Conservation (phyloP, 2,113 vertebrate genomes). For the Tragelaphus buxtoni region DNA sequence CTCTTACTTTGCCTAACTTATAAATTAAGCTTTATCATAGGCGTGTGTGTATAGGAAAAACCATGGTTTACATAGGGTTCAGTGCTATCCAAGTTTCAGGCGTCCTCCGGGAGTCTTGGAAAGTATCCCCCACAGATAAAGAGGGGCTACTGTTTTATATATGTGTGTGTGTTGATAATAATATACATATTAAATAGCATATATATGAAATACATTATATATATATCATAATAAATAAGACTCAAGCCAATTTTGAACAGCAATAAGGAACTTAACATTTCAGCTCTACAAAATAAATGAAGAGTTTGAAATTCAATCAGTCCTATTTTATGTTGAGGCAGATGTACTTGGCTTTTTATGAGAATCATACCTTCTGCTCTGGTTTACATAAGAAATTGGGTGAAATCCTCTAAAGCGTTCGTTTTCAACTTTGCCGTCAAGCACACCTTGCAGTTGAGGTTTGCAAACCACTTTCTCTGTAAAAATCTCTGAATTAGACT, state of each 20-base stretch:
- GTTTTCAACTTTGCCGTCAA: conserved; percentile 10
- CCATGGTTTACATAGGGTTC: neutral
- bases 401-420: conserved; percentile 1
- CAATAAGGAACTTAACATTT: too few species aligned
- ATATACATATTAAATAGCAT: too few species aligned
- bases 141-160: neutral
- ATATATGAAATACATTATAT: too few species aligned
- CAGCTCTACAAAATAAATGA: too few species aligned
- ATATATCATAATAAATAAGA: too few species aligned
- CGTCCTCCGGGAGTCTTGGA: neutral
- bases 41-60: neutral
- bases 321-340: conserved; percentile 63
- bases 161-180: neutral
- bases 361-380: conserved; percentile 58
- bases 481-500: conserved; percentile 18
- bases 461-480: conserved; percentile 28
- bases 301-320: conserved; percentile 48
- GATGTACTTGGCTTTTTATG: conserved; percentile 59
- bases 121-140: neutral
- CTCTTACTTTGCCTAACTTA: neutral
- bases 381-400: conserved; percentile 54
- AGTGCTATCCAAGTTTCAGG: neutral
- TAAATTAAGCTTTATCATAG: neutral
- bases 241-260: too few species aligned
- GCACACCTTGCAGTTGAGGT: conserved; percentile 41